Conservation (phyloP, 2,797 vertebrate genomes). For the Arctocebus calabarensis region DNA sequence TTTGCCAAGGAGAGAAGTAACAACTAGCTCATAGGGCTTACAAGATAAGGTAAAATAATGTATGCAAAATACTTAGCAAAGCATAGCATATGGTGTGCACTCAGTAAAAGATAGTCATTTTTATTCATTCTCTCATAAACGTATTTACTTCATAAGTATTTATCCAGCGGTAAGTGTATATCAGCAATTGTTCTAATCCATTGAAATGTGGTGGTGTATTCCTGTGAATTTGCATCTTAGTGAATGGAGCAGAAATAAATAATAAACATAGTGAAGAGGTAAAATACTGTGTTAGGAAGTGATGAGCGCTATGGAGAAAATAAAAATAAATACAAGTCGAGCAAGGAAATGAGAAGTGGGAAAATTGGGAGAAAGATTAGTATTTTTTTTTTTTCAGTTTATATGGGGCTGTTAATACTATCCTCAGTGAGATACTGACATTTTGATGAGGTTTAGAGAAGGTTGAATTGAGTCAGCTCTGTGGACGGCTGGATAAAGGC, state of each 20-base stretch:
- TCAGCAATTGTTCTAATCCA: not conserved
- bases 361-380: not conserved
- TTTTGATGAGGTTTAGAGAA: conserved; percentile 25
- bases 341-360: not conserved
- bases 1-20: not conserved
- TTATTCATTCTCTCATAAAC: not conserved
- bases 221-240: not conserved
- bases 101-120: not conserved
- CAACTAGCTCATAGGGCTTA: not conserved
- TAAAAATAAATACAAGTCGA: not conserved
- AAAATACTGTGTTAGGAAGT: not conserved
- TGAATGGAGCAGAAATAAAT: not conserved
- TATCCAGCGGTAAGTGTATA: not conserved
- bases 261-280: not conserved
- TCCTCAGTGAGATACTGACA: not conserved
- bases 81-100: not conserved
- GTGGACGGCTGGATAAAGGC: not conserved
- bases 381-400: not conserved
- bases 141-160: not conserved
- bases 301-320: not conserved
- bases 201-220: not conserved
- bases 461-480: not conserved
- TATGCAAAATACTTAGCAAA: not conserved
- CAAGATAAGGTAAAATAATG: not conserved
- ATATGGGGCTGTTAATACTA: not conserved